Conservation (phyloP, 2,888 invertebrate genomes). For the Zygothrica quintamaculata region DNA sequence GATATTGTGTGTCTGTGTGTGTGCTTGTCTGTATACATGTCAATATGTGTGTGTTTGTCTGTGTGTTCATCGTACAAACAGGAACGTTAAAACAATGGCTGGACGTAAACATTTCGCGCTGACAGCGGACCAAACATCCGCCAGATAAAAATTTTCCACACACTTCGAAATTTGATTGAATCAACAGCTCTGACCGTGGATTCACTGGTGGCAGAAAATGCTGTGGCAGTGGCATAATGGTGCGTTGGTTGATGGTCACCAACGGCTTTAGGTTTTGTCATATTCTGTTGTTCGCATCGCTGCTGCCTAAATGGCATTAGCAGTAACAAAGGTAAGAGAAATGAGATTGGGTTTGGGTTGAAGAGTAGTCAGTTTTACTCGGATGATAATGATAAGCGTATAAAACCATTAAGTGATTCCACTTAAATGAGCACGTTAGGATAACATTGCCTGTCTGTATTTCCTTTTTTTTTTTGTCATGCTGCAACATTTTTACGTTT, state of each 20-base stretch:
- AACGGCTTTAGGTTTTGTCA: conserved; percentile 38
- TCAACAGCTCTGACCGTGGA: conserved; percentile 43
- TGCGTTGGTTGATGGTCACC: not conserved
- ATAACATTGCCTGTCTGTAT: conserved; percentile 41
- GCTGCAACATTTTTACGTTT: conserved; percentile 1
- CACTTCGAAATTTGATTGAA: conserved; percentile 67
- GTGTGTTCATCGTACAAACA: conserved; percentile 41
- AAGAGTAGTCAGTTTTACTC: conserved; percentile 23
- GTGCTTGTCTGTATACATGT: conserved; percentile 2
- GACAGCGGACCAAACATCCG: conserved; percentile 80
- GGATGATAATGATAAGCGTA: conserved; percentile 79
- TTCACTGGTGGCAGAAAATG: conserved; percentile 4
- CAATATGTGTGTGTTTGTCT: conserved; percentile 15
- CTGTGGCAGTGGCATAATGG: not conserved
- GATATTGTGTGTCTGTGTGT: conserved; percentile 4
- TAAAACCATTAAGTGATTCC: conserved; percentile 83
- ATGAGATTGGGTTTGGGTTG: not conserved
- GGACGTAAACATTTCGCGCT: conserved; percentile 65
- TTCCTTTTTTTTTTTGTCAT: conserved; percentile 9
- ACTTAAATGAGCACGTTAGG: conserved; percentile 81
- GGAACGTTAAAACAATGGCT: conserved; percentile 77
- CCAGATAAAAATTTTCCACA: conserved; percentile 66
- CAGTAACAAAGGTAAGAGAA: conserved; percentile 7
- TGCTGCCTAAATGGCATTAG: conserved; percentile 29
- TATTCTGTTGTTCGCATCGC: conserved; percentile 22